Base-by-base conservation (phyloP, 2,888 invertebrate species). In the Strigamia transsilvanica region DNA sequence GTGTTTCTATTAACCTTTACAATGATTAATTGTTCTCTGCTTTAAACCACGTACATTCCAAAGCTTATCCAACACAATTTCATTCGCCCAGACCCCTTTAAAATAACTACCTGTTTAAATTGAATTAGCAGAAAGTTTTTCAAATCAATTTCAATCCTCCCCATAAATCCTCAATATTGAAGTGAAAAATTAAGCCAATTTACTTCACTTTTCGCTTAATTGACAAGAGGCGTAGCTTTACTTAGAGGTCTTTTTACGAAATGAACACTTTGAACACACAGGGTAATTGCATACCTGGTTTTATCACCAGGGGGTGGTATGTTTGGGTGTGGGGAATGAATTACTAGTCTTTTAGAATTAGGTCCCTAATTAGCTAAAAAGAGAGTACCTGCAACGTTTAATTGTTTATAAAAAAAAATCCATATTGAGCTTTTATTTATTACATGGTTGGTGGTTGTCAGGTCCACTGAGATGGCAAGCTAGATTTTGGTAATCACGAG, bases 401-500 rank as follows among this genome's bases (percentile, higher is more conserved):
- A 38, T 73, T 73, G n/a, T 73, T 73, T 32, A 1, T 32, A 27
- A 15, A 73, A 32, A 13, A 15, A 73, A 32, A 13, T 73, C 32
- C 73, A 32, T 73, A 32, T 12, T 27, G 73, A 13, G 27, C 73
- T 73, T 73, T 73, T 32, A 32, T 73, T 73, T 73, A 73, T 73
- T 73, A 27, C 32, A 27, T n/a, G 73, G 27, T 73, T 32, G 73
- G 73, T 12, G 32, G 73, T 12, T 73, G 73, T 32, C 73, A 73
- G 73, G 73, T 73, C 73, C 27, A 27, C 27, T 5, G 73, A 73
- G 73, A 73, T 73, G 32, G 27, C 73, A 13, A 73, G 73, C 18
- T 56, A 73, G 73, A 73, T 73, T 73, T 73, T 73, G 73, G 73
- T 73, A 73, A 73, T 73, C 73, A 73, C n/a, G 73, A 73, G 73